Percentiles rank a stretch among this genome's conserved stretches.
phyloP scores from a whole-genome alignment of 2,888 invertebrate species.

The Zootermopsis nevadensis region DNA sequence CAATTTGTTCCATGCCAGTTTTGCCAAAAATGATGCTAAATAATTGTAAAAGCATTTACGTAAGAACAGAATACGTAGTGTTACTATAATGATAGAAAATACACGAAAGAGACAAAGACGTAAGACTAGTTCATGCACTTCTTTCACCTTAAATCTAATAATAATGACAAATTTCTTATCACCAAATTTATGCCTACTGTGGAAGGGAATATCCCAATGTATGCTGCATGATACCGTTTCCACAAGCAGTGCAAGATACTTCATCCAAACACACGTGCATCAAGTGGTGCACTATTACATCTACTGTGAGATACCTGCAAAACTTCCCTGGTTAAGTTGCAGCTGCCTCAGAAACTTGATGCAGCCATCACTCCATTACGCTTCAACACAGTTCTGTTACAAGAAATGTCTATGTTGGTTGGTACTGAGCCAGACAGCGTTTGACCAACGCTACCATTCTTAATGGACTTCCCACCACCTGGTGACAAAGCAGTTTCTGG shows the following conservation, averaged over 20 bases:
- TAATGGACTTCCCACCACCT: neutral
- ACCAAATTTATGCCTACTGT: too few relatives aligned
- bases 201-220: too few relatives aligned
- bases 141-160: too few relatives aligned
- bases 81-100: too few relatives aligned
- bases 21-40: too few relatives aligned
- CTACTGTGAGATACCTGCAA: neutral
- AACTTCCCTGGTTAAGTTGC: neutral
- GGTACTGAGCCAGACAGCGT: slow-evolving; percentile 35
- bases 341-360: slow-evolving; percentile 34
- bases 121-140: too few relatives aligned
- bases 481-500: neutral
- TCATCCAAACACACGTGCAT: neutral
- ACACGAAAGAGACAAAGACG: too few relatives aligned
- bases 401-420: slow-evolving; percentile 38
- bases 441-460: neutral
- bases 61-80: too few relatives aligned
- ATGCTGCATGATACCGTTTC: too few relatives aligned
- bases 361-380: neutral
- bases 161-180: too few relatives aligned
- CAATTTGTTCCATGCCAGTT: too few relatives aligned
- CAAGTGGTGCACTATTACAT: neutral
- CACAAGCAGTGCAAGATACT: neutral
- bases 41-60: too few relatives aligned
- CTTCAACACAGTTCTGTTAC: neutral